phyloP scores from a whole-genome alignment of 2,797 vertebrate genomes.

The Dendrocincla fuliginosa region DNA sequence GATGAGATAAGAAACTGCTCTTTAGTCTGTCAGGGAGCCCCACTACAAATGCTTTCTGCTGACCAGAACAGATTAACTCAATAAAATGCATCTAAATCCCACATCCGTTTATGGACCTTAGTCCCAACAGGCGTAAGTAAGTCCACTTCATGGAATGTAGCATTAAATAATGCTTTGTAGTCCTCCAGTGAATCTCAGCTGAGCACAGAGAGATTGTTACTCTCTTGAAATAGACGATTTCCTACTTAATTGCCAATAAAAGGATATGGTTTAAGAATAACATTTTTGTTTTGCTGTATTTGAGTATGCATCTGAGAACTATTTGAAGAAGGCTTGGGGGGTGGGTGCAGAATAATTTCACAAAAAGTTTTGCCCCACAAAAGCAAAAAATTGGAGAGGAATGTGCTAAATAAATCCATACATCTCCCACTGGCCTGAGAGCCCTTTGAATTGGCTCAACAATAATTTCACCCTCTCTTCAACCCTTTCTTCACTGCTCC shows the following conservation, averaged over 20 bases:
- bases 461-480: not conserved
- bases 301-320: not conserved
- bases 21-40: not conserved
- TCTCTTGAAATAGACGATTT: not conserved
- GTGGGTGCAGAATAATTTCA: not conserved
- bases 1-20: not conserved
- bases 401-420: not conserved
- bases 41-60: not conserved
- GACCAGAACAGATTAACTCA: constrained; percentile 27
- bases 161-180: not conserved
- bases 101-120: not conserved
- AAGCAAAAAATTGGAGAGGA: not conserved
- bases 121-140: not conserved
- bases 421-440: not conserved
- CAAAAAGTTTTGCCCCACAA: not conserved
- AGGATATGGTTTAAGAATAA: not conserved
- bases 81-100: constrained; percentile 10
- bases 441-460: not conserved
- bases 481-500: not conserved
- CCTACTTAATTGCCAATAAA: not conserved
- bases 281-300: not conserved
- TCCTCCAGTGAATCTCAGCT: not conserved
- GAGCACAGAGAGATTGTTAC: not conserved
- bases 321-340: not conserved
- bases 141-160: not conserved